Percentiles rank a stretch among this genome's conserved stretches.
phyloP scores from a whole-genome alignment of 1,140 invertebrate genomes.

The Pogonomyrmex californicus region DNA sequence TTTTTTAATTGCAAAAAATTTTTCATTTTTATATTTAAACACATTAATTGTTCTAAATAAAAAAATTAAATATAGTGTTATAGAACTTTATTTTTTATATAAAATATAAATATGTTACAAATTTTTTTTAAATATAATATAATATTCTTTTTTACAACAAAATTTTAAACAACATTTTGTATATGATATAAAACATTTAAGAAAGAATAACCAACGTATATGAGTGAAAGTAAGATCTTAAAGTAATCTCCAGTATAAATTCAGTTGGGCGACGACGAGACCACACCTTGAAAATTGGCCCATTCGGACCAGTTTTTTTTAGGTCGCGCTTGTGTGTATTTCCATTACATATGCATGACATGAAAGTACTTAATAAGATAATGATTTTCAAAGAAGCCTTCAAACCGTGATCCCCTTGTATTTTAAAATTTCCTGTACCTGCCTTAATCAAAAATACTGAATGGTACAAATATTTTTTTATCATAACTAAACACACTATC shows the following conservation, averaged over 20 bases:
- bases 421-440: neutral
- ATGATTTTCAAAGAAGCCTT: conserved; percentile 2
- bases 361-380: neutral
- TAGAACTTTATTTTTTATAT: neutral
- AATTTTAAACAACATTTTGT: neutral
- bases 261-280: conserved; percentile 8
- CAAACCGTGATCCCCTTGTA: neutral
- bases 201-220: neutral
- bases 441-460: neutral
- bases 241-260: conserved; percentile 27
- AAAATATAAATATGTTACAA: neutral
- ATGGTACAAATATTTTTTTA: neutral
- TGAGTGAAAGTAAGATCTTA: conserved; percentile 35
- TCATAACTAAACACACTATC: neutral
- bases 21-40: neutral
- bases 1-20: neutral
- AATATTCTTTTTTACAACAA: neutral
- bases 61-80: neutral
- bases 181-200: neutral
- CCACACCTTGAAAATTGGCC: conserved; percentile 54
- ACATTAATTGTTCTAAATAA: neutral
- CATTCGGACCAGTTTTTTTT: conserved; percentile 47
- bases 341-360: neutral
- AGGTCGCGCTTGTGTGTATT: conserved; percentile 25
- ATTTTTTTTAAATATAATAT: neutral